Evolutionary conservation across 1,140 invertebrate species (phyloP), one percentile per base, ranked within the genome.

Genomic region (Magallana gigas): DNA sequence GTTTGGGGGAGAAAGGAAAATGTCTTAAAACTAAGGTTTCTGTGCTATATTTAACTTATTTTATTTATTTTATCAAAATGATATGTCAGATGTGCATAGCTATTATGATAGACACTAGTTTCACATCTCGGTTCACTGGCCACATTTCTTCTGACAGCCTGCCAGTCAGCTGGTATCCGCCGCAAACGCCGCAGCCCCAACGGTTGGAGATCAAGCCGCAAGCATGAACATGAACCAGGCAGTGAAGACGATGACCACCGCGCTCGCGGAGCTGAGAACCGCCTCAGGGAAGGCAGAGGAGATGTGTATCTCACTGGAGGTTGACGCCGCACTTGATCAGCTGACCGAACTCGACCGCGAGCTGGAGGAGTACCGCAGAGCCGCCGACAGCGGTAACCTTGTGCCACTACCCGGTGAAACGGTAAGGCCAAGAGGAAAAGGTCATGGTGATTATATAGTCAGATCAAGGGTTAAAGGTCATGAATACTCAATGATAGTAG

Each of bases 391-490:
- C 0, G 96, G 96, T 3, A 96, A 96, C 62, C 94, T 99, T 18
- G 95, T 96, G 89, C 97, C 98, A 0, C 93, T 99, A 60, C 98
- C 98, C 0, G 98, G 97, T 64, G 98, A 99, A 94, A 98, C 97
- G 7, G 96, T 96, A 90, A 95, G 95, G 91, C 7, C 14, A 8
- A 48, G 68, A 29, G 11, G 23, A 48, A 71, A 29, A 23, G 0
- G 23, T 23, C 23, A 23, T 23, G 23, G 23, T 23, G 23, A 23
- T 23, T 0, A 23, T 23, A 23, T 23, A 0, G 23, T 23, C 23
- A 23, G 23, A 5, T 71, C 18, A 29, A 5, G 29, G 64, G 64
- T 71, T n/a, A n/a, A n/a, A n/a, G n/a, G n/a, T n/a, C n/a, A n/a
- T n/a, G n/a, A n/a, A n/a, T 23, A 0, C 23, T 23, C 23, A 23